Evolutionary conservation across 2,888 invertebrate species (phyloP), one percentile per base, ranked within the genome.

Genomic region (Aleiodes alternator): DNA sequence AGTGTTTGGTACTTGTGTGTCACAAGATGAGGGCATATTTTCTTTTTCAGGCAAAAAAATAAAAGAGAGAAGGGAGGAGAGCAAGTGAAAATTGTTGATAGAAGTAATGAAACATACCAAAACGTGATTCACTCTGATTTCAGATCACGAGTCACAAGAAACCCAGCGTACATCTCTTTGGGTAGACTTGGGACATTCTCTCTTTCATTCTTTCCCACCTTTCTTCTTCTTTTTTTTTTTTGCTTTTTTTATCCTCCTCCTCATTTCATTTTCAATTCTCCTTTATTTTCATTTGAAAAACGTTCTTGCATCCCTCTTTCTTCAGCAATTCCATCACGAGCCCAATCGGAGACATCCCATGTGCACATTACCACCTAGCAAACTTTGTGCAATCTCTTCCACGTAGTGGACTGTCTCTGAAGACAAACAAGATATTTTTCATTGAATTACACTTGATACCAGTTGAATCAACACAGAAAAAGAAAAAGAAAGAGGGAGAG

Each of bases 291-390:
- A 59, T 16, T 55, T 50, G 34, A 34, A 11, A 53, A 51, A 14
- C 51, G 64, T 29, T 23, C 50, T 59, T 23, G 43, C 66, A 66
- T 56, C 66, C 72, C 72, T 70, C 78, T 78, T 78, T 0, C 73
- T 76, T 75, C 79, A 75, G 78, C 81, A 83, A 82, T 83, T 84
- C 83, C 81, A 81, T 83, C 81, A 82, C 81, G 82, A 84, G 79
- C 74, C 78, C 64, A 55, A 78, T 79, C 81, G 80, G 80, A 84
- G 84, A 83, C 82, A 81, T 84, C 82, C 84, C 23, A 23, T 23
- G 23, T 83, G 82, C 4, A 73, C 50, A 64, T 64, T 48, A 38
- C 23, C 48, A 64, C 64, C 64, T 64, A 29, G 64, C 48, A 48
- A 23, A 64, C 48, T 53, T 66, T 61, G 57, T 38, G 56, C 56